Percentiles rank a stretch among this genome's conserved stretches.
Conservation (phyloP, 1,140 invertebrate species). For the Trichonephila clavipes region DNA sequence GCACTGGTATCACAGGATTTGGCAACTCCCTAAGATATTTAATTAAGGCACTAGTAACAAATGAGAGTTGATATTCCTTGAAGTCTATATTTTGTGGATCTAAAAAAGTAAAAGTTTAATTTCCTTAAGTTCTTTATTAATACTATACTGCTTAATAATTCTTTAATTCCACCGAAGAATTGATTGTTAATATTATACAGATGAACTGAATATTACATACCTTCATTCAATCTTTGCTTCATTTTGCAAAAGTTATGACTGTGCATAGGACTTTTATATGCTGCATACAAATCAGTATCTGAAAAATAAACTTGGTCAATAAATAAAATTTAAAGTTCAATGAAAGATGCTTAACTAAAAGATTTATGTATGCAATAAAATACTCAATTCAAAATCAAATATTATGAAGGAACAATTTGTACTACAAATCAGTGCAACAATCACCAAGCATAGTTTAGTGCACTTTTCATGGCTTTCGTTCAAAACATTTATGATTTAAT, state of each 20-base stretch:
- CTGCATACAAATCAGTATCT: conserved; percentile 85
- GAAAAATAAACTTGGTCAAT: not conserved
- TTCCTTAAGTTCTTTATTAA: no score
- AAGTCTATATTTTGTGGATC: conserved; percentile 84
- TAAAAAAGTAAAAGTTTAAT: conserved; percentile 77
- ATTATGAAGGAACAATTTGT: no score
- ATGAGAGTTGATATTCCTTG: conserved; percentile 83
- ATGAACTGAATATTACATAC: conserved; percentile 80
- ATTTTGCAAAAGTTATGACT: conserved; percentile 85
- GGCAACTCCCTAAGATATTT: conserved; percentile 89
- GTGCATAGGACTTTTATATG: conserved; percentile 86
- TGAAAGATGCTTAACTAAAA: no score
- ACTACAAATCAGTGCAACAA: no score
- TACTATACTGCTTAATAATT: not conserved
- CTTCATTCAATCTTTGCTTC: conserved; percentile 85
- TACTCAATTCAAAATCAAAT: no score
- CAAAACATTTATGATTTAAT: no score
- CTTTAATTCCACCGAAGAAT: no score
- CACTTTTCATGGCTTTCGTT: no score
- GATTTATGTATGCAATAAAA: no score
- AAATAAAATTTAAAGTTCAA: no score
- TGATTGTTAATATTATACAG: no score
- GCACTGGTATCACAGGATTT: conserved; percentile 89
- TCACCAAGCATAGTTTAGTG: no score
- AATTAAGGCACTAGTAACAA: conserved; percentile 86